These are phyloP conservation scores for Chiloscyllium plagiosum DNA, from an alignment of 2,113 vertebrate species.

Conservation along the genomic window DNA sequence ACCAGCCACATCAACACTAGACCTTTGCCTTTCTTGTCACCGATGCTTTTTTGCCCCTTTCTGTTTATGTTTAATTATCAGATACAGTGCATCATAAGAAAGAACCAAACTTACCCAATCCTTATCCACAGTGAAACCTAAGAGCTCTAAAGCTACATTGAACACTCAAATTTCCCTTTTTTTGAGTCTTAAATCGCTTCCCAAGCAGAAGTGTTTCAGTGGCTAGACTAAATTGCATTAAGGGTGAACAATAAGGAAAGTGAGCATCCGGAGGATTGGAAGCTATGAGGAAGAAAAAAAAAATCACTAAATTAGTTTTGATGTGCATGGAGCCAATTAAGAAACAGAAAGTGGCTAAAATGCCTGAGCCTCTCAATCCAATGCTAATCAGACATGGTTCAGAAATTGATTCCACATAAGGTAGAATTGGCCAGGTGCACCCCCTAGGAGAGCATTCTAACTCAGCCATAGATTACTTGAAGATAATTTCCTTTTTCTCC, in stretches of 20 bases:
- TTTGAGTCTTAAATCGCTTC: constrained; percentile 43
- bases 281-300: background rate
- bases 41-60: background rate
- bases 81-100: background rate
- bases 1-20: background rate
- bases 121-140: constrained; percentile 47
- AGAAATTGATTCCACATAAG: constrained; percentile 30
- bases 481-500: constrained; percentile 28
- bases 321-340: constrained; percentile 34
- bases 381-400: constrained; percentile 2
- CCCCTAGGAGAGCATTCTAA: background rate
- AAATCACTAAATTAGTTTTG: constrained; percentile 48
- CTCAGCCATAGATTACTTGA: constrained; percentile 12
- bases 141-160: constrained; percentile 45
- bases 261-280: constrained; percentile 29
- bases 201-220: constrained; percentile 52
- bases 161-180: constrained; percentile 49
- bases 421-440: background rate
- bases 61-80: background rate
- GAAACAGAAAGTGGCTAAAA: background rate
- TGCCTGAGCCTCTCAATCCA: constrained; percentile 18
- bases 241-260: constrained; percentile 43
- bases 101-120: background rate
- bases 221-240: constrained; percentile 46
- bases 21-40: background rate